phyloP scores from a whole-genome alignment of 2,113 vertebrate genomes.

The Heterochromis multidens region DNA sequence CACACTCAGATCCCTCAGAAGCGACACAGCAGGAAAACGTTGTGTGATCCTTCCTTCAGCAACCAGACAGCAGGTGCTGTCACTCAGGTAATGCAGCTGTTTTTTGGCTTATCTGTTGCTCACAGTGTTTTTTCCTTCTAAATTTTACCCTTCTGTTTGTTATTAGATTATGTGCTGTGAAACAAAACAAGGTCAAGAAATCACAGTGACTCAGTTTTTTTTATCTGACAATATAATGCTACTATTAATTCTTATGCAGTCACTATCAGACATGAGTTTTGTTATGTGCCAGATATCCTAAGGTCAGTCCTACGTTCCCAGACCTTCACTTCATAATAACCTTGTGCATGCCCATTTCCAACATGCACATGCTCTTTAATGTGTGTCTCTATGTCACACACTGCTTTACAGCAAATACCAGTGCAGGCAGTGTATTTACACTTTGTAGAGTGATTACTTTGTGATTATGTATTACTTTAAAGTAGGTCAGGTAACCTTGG shows the following conservation, averaged over 20 bases:
- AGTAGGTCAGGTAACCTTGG: not conserved
- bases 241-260: not conserved
- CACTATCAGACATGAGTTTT: not conserved
- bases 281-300: not conserved
- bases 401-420: not conserved
- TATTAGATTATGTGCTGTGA: not conserved
- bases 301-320: not conserved
- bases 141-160: not conserved
- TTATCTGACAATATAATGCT: not conserved
- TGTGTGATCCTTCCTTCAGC: constrained; percentile 35
- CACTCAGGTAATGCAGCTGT: constrained; percentile 24
- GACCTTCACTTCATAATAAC: not conserved
- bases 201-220: not conserved
- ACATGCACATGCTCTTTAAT: not conserved
- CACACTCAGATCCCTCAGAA: not conserved
- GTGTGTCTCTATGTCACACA: not conserved
- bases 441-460: not conserved
- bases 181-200: not conserved
- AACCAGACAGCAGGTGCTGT: constrained; percentile 19
- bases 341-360: not conserved
- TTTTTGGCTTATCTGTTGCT: not conserved
- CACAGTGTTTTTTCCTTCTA: not conserved
- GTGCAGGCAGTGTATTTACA: not conserved
- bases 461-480: not conserved
- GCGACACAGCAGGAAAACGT: constrained; percentile 4